These are phyloP conservation scores for Eupeodes latifasciatus DNA, from an alignment of 2,888 invertebrate genomes.

Conservation along the genomic window DNA sequence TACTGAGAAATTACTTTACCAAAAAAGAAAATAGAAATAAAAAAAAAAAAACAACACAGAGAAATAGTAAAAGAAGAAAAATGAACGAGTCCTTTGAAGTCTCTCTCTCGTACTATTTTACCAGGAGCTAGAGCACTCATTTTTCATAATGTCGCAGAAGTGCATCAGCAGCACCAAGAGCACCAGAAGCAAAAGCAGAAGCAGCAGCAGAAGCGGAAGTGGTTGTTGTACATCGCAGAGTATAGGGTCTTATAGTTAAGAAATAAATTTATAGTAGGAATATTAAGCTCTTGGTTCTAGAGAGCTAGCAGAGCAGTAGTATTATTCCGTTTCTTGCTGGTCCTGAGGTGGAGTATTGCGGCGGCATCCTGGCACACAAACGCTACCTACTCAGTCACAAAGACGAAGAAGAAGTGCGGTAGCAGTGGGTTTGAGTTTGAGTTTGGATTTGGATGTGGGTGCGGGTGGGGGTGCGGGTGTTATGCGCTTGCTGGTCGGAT, in stretches of 20 bases:
- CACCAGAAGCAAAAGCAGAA: conserved; percentile 32
- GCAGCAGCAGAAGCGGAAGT: conserved; percentile 24
- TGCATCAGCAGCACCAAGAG: conserved; percentile 53
- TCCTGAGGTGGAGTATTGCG: conserved; percentile 62
- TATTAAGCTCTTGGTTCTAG: conserved; percentile 69
- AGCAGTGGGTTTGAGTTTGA: not conserved
- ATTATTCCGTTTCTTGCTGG: conserved; percentile 49
- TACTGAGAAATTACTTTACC: conserved; percentile 73
- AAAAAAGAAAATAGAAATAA: conserved; percentile 52
- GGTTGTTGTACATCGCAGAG: conserved; percentile 27
- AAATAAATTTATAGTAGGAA: conserved; percentile 72
- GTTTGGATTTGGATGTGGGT: not conserved
- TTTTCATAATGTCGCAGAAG: conserved; percentile 73
- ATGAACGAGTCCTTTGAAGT: conserved; percentile 74
- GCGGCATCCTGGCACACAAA: conserved; percentile 74
- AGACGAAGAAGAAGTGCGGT: conserved; percentile 52
- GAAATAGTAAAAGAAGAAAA: conserved; percentile 53
- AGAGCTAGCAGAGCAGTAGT: conserved; percentile 61
- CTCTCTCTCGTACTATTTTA: conserved; percentile 57
- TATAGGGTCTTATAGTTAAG: conserved; percentile 47
- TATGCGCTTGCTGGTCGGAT: conserved; percentile 37
- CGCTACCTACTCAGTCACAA: conserved; percentile 72
- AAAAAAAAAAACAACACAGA: conserved; percentile 15
- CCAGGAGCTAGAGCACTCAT: conserved; percentile 59
- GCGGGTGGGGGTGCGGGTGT: conserved; percentile 18